Percentiles rank a stretch among this genome's conserved stretches.
These are phyloP conservation scores for Ladona fulva DNA, from an alignment of 1,140 invertebrate species.

Conservation along the genomic window DNA sequence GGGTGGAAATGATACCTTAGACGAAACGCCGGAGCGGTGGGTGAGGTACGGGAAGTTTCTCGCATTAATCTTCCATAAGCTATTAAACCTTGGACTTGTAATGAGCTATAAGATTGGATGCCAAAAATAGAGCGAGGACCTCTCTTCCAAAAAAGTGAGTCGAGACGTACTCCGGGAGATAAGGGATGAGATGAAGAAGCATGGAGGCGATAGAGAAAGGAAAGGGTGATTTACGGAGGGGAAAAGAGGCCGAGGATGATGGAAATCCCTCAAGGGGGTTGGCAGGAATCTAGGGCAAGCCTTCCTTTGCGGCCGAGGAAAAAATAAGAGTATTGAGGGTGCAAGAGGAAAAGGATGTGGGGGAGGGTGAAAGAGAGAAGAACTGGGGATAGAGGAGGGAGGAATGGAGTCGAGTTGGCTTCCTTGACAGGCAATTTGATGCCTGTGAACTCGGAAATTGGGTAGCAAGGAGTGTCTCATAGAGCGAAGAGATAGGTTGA, in stretches of 20 bases:
- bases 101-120: background rate
- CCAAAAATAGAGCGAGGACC: background rate
- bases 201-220: background rate
- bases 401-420: background rate
- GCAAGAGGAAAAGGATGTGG: background rate
- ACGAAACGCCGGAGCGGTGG: background rate
- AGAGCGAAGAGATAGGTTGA: background rate
- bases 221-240: background rate
- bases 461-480: background rate
- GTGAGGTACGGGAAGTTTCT: background rate
- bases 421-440: conserved; percentile 9
- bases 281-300: background rate
- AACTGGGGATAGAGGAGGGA: background rate
- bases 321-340: background rate
- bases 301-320: background rate
- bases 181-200: too few species aligned
- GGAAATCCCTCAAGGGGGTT: conserved; percentile 7
- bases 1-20: background rate
- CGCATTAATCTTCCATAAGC: conserved; percentile 5
- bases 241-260: background rate
- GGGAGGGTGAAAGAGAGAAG: background rate
- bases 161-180: too few species aligned
- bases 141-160: too few species aligned
- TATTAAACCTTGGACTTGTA: background rate
- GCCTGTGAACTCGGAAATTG: conserved; percentile 7